Conservation (phyloP, 2,113 vertebrate genomes). For the Paramisgurnus dabryanus region DNA sequence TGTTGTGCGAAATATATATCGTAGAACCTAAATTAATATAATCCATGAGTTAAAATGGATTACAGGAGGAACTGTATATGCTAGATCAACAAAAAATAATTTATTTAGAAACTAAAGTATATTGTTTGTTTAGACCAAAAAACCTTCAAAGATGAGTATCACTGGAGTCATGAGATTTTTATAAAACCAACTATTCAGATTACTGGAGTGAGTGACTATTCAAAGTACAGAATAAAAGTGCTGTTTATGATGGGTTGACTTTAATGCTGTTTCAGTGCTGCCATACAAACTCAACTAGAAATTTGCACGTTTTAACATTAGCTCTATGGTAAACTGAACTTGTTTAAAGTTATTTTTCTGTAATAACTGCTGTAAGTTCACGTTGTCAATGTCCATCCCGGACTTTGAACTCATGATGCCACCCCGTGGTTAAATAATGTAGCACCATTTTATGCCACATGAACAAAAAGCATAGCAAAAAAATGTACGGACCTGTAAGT, state of each 20-base stretch:
- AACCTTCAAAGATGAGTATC: no score
- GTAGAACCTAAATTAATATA: not conserved
- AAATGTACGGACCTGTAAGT: not conserved
- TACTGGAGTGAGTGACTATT: not conserved
- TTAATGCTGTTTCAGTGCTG: not conserved
- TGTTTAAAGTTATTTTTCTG: not conserved
- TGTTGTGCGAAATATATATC: not conserved
- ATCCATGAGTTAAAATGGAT: not conserved
- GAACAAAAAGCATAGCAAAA: no score
- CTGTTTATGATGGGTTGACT: not conserved
- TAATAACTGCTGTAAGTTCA: not conserved
- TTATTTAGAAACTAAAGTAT: not conserved
- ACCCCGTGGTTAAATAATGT: constrained; percentile 49
- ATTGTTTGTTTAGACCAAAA: no score
- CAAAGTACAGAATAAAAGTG: not conserved
- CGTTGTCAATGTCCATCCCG: not conserved
- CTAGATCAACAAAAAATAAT: not conserved
- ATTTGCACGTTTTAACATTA: not conserved
- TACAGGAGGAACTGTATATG: not conserved
- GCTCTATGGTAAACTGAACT: not conserved
- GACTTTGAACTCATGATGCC: constrained; percentile 48
- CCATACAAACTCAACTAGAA: not conserved
- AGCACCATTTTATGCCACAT: not conserved
- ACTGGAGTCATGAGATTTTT: not conserved
- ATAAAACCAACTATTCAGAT: not conserved